Evolutionary conservation across 2,888 invertebrate species (phyloP), one percentile per base, ranked within the genome.

Genomic region (Pseudococcus longispinus): DNA sequence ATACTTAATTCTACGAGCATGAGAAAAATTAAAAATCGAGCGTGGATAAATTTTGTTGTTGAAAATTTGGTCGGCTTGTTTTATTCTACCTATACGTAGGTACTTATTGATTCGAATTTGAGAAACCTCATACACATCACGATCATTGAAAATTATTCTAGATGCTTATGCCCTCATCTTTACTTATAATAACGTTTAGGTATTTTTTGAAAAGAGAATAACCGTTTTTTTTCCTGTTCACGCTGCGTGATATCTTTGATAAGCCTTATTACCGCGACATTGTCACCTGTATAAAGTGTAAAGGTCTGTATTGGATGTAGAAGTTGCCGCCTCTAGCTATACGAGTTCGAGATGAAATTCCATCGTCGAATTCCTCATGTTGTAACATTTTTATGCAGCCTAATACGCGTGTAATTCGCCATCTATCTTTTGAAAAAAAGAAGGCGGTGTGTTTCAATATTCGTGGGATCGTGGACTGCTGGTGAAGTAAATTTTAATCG

Each of bases 21-120:
- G 74, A 74, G 74, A 74, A 74, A 74, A 74, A 74, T 74, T 74
- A 74, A 74, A 60, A 74, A 74, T 74, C 74, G 32, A 74, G 32
- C 74, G 32, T 74, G 32, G 32, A 74, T 37, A 74, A 74, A 32
- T 74, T 60, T 29, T 37, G 37, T 4, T 37, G 74, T 74, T 60
- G 60, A 60, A 60, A 60, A 15, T 55, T 55, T 18, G 55, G 55
- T n/a, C n/a, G 55, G n/a, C n/a, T n/a, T n/a, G 13, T 1, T 60
- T 23, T 6, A 8, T 23, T 60, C 60, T 23, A 60, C n/a, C n/a
- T n/a, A n/a, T n/a, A n/a, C n/a, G n/a, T n/a, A n/a, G n/a, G n/a
- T n/a, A n/a, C n/a, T n/a, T n/a, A n/a, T n/a, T n/a, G n/a, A 60
- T 60, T 60, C 60, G 60, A 60, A 60, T 60, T 60, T 23, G 23